These are phyloP conservation scores for Hyles lineata DNA, from an alignment of 2,888 invertebrate species.

Conservation along the genomic window DNA sequence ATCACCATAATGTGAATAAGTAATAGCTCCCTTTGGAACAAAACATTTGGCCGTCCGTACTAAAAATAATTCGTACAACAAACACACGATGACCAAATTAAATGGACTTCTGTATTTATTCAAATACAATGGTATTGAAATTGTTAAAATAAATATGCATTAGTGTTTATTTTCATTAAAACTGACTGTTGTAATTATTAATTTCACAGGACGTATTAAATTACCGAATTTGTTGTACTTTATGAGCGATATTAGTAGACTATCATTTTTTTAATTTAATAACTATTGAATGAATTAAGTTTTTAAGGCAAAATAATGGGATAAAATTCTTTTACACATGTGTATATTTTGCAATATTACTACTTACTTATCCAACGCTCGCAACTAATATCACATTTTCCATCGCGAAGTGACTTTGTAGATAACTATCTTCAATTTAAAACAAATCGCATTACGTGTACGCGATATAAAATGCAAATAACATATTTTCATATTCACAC, in stretches of 20 bases:
- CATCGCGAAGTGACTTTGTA: background rate
- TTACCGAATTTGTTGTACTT: background rate
- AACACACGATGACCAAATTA: slow-evolving; percentile 4
- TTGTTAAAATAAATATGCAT: slow-evolving; percentile 20
- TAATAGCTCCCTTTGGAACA: background rate
- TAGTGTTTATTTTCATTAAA: background rate
- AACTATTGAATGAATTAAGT: too few relatives aligned
- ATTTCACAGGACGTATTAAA: background rate
- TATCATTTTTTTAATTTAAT: too few relatives aligned
- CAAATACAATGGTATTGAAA: background rate
- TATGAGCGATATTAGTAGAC: background rate
- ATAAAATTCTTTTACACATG: background rate
- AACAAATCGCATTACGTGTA: slow-evolving; percentile 36
- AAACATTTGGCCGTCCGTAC: background rate
- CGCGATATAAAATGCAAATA: slow-evolving; percentile 25
- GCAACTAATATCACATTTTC: background rate
- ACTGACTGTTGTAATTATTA: background rate
- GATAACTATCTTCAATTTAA: slow-evolving; percentile 12
- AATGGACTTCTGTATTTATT: slow-evolving; percentile 6
- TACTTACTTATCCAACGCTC: background rate
- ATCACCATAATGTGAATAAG: slow-evolving; percentile 6
- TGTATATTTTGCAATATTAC: background rate
- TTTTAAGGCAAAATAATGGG: background rate
- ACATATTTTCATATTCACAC: slow-evolving; percentile 54
- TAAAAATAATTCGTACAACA: background rate